These are phyloP conservation scores for Physella acuta DNA, from an alignment of 1,140 invertebrate genomes.

Conservation along the genomic window DNA sequence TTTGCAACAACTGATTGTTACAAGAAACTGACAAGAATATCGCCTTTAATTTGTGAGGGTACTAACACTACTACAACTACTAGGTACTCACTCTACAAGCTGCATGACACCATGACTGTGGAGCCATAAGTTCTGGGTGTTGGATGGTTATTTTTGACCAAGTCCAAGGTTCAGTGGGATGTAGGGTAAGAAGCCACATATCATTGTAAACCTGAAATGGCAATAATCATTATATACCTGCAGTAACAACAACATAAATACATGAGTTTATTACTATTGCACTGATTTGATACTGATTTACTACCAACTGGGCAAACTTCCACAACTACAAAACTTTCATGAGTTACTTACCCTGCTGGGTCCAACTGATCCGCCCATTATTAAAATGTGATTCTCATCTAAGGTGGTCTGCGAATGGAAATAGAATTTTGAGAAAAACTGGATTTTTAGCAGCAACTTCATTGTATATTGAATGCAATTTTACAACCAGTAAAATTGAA, in stretches of 20 bases:
- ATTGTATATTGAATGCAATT: too few relatives aligned
- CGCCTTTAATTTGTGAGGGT: too few relatives aligned
- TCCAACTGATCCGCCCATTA: slow-evolving; percentile 70
- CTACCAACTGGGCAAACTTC: not conserved
- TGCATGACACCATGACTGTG: slow-evolving; percentile 89
- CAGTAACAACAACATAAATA: too few relatives aligned
- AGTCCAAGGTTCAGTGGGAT: slow-evolving; percentile 66
- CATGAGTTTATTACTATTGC: too few relatives aligned
- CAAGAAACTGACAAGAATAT: too few relatives aligned
- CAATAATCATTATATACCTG: too few relatives aligned
- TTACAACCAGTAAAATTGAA: too few relatives aligned
- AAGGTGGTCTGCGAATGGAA: slow-evolving; percentile 50
- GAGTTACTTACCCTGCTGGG: slow-evolving; percentile 66
- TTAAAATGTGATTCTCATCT: slow-evolving; percentile 59
- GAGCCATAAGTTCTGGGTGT: slow-evolving; percentile 76
- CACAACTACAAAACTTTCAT: not conserved
- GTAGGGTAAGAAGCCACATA: slow-evolving; percentile 71
- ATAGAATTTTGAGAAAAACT: too few relatives aligned
- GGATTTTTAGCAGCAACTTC: too few relatives aligned
- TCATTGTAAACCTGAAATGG: slow-evolving; percentile 67
- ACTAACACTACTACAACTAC: too few relatives aligned
- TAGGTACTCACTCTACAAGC: slow-evolving; percentile 77
- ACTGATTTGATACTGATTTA: not conserved
- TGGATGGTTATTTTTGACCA: slow-evolving; percentile 79
- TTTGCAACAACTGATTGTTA: too few relatives aligned